phyloP scores from a whole-genome alignment of 2,113 vertebrate species.

The Sciurus niger region DNA sequence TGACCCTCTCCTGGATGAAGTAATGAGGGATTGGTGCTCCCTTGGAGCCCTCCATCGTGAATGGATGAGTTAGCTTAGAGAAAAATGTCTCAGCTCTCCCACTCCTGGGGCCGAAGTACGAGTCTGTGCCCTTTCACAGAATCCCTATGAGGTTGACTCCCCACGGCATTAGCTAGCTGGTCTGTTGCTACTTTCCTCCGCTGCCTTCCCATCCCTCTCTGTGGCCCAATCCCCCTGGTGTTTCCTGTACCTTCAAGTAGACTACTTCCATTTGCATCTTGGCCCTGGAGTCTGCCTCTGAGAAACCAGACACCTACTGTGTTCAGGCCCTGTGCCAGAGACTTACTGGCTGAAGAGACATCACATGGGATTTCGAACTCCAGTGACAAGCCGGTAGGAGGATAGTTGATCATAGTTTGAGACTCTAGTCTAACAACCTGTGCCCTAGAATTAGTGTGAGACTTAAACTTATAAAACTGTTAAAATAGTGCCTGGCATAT shows the following conservation, averaged over 20 bases:
- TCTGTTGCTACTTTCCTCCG: background rate
- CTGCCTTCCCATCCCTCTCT: background rate
- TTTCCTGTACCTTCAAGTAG: background rate
- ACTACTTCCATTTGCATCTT: background rate
- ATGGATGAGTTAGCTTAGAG: background rate
- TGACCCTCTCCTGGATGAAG: background rate
- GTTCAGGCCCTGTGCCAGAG: background rate
- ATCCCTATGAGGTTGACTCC: background rate
- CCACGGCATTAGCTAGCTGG: background rate
- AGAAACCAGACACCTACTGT: background rate
- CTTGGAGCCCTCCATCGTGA: background rate
- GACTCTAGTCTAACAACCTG: conserved; percentile 32
- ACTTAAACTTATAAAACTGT: conserved; percentile 56
- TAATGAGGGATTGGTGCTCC: background rate
- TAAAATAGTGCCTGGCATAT: conserved; percentile 30
- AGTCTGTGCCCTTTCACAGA: background rate
- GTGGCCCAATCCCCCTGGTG: no score
- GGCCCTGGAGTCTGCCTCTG: background rate
- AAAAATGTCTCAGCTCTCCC: background rate
- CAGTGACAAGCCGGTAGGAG: background rate
- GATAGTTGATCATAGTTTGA: background rate
- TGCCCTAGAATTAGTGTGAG: conserved; percentile 52
- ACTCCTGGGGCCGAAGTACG: no score
- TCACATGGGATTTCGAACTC: conserved; percentile 15
- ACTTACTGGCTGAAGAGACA: background rate